Evolutionary conservation across 2,888 invertebrate species (phyloP).

Genomic region (Nineta flava): DNA sequence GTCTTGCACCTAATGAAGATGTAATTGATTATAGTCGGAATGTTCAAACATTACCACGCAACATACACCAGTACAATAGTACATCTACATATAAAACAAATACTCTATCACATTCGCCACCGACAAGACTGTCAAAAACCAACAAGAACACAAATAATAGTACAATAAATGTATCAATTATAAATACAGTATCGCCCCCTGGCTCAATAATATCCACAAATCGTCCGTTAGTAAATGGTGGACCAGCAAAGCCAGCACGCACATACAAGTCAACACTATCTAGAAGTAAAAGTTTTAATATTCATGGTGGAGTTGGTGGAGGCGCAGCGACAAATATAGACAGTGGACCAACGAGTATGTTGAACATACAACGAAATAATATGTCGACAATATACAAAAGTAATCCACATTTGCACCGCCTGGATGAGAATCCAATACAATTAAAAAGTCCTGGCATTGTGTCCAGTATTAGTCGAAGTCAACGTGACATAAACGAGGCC

Average conservation of each 20-base stretch:
- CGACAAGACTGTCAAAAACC: constrained; percentile 31
- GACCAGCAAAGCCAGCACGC: constrained; percentile 63
- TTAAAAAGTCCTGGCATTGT: constrained; percentile 76
- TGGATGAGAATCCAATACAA: constrained; percentile 53
- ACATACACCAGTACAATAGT: constrained; percentile 21
- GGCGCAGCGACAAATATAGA: background rate
- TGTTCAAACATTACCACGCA: constrained; percentile 63
- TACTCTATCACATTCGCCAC: constrained; percentile 8
- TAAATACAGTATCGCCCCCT: constrained; percentile 30
- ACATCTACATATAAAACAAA: constrained; percentile 12
- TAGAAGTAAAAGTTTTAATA: constrained; percentile 75
- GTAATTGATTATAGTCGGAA: constrained; percentile 39
- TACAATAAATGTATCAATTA: constrained; percentile 50
- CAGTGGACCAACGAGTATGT: background rate
- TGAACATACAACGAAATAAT: background rate
- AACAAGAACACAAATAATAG: constrained; percentile 34
- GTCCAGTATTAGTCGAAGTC: constrained; percentile 70
- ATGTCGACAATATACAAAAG: constrained; percentile 47
- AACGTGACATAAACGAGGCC: constrained; percentile 56
- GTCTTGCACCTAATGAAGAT: constrained; percentile 41
- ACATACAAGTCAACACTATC: constrained; percentile 58
- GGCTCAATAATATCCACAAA: constrained; percentile 23
- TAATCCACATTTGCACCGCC: constrained; percentile 55
- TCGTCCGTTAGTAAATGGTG: constrained; percentile 25
- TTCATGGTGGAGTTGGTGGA: constrained; percentile 36